Conservation (phyloP, 2,888 invertebrate genomes). For the Drosophila multiciliata region DNA sequence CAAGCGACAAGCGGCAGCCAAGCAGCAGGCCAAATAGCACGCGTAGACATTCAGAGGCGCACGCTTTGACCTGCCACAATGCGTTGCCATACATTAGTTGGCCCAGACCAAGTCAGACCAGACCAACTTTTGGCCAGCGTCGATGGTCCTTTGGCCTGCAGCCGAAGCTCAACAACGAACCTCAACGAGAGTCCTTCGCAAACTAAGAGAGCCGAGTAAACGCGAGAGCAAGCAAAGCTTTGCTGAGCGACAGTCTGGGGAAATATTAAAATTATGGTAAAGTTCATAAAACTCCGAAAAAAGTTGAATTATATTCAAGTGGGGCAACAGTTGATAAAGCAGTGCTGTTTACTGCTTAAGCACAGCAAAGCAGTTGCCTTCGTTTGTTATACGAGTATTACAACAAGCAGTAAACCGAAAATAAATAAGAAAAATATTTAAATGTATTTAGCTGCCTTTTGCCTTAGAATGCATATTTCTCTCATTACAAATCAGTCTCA, state of each 20-base stretch:
- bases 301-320: not conserved
- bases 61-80: conserved; percentile 79
- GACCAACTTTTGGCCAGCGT: conserved; percentile 31
- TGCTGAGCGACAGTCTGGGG: conserved; percentile 39
- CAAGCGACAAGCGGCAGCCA: conserved; percentile 1
- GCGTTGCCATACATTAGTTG: conserved; percentile 70
- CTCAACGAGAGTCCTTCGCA: not conserved
- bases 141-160: conserved; percentile 18
- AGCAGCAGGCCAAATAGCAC: conserved; percentile 12
- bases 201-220: conserved; percentile 16
- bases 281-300: conserved; percentile 30
- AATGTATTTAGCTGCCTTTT: not conserved
- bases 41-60: conserved; percentile 61
- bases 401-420: not conserved
- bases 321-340: conserved; percentile 14
- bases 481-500: not conserved
- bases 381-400: not conserved
- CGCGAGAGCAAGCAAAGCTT: conserved; percentile 33
- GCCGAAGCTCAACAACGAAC: conserved; percentile 39
- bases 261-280: conserved; percentile 9
- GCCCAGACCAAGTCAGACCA: conserved; percentile 15
- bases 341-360: not conserved
- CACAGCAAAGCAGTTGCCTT: not conserved
- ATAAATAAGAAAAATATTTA: not conserved
- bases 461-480: not conserved